Evolutionary conservation across 1,140 invertebrate species (phyloP), one percentile per base, ranked within the genome.

Genomic region (Babylonia areolata): DNA sequence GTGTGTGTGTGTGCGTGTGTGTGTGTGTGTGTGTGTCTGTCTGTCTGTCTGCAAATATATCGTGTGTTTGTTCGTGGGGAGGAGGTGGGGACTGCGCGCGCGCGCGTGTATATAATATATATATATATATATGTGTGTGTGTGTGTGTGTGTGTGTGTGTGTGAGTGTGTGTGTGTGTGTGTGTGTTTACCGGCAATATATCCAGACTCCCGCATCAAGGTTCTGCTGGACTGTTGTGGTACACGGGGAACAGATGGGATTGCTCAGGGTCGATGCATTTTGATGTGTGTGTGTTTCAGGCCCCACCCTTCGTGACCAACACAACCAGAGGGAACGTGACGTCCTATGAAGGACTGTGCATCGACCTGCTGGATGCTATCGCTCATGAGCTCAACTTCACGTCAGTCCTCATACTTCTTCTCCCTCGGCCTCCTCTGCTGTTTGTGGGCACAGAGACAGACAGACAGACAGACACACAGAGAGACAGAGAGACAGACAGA

Each of bases 301-400:
- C 87, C 0, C 23, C 54, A 28, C 89, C 89, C 9, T 90, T 90
- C 54, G 75, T 85, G 12, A 87, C 86, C 2, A 81, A 81, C 35
- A 64, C 39, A 0, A n/a, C n/a, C 2, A 28, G n/a, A 1, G 81
- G 80, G 2, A 84, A 58, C 23, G 81, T 28, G 0, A 46, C 40
- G 20, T 23, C 31, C n/a, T 91, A 80, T 33, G 86, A 64, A n/a
- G 90, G 90, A 35, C 88, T 90, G 64, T 90, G 87, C 73, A 82
- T 93, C 37, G 92, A 93, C 83, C 84, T 93, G 51, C 51, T 94
- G 20, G 54, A 91, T 20, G 90, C 90, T 73, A 82, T 94, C 15
- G 89, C 90, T 2, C 64, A 64, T 0, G 90, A 87, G 40, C 90
- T 93, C 81, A 93, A 93, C 81, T 94, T 94, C 77, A 93, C 88